phyloP scores from a whole-genome alignment of 2,113 vertebrate genomes.

The Trogon melanurus region DNA sequence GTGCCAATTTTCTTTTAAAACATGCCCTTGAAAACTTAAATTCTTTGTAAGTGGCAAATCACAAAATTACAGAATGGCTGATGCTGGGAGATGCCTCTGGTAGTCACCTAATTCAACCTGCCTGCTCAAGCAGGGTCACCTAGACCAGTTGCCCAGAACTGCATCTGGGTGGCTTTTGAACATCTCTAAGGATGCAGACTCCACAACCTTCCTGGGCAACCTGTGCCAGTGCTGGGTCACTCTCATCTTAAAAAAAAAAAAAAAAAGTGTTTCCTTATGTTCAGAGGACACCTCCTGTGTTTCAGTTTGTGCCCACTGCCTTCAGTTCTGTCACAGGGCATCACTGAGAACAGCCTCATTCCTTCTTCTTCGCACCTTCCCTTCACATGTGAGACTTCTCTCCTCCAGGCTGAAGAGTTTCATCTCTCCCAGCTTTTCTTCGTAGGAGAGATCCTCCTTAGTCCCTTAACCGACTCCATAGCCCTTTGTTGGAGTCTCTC shows the following conservation, averaged over 20 bases:
- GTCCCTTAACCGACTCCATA: neutral
- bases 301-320: neutral
- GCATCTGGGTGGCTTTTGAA: fast-evolving
- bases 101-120: neutral
- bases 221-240: neutral
- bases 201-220: neutral
- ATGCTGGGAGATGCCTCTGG: neutral
- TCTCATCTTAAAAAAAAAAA: too few species aligned
- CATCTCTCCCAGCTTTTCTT: neutral
- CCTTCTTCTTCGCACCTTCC: neutral
- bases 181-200: neutral
- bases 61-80: neutral
- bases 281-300: neutral
- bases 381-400: neutral
- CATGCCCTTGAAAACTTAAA: neutral
- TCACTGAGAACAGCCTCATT: neutral
- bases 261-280: neutral
- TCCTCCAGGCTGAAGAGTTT: neutral
- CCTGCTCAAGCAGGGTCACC: neutral
- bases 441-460: neutral
- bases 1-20: neutral
- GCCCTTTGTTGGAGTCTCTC: neutral
- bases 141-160: fast-evolving
- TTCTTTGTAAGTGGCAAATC: neutral
- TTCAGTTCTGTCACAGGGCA: neutral